Percentiles rank a stretch among this genome's conserved stretches.
Conservation (phyloP, 2,797 vertebrate genomes). For the Rhincodon typus region DNA sequence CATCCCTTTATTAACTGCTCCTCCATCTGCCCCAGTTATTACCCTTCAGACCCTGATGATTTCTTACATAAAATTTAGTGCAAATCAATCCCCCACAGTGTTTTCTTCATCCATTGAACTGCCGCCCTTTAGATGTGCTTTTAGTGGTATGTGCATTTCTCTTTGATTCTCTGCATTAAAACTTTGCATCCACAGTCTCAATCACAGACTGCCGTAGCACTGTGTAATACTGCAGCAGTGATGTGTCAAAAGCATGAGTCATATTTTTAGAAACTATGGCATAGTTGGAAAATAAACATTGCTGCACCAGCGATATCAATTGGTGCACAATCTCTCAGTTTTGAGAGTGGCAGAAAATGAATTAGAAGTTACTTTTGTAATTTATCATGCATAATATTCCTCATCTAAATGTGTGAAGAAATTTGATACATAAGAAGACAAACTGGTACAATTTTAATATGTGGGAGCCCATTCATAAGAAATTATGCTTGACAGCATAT, state of each 20-base stretch:
- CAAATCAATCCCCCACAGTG: no score
- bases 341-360: conserved; percentile 7
- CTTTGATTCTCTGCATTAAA: not conserved
- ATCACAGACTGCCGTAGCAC: not conserved
- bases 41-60: not conserved
- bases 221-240: not conserved
- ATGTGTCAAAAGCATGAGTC: not conserved
- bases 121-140: not conserved
- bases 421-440: not conserved
- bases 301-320: not conserved
- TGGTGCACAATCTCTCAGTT: not conserved
- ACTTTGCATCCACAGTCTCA: not conserved
- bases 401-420: conserved; percentile 17
- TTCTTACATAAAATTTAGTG: not conserved
- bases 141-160: not conserved
- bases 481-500: not conserved
- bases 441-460: not conserved
- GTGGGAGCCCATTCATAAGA: not conserved
- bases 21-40: not conserved
- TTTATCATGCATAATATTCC: not conserved
- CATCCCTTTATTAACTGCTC: not conserved
- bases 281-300: not conserved
- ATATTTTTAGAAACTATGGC: not conserved
- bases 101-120: not conserved
- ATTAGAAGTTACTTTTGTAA: not conserved